These are phyloP conservation scores for Baryphthengus martii DNA, from an alignment of 2,113 vertebrate species.

Conservation along the genomic window DNA sequence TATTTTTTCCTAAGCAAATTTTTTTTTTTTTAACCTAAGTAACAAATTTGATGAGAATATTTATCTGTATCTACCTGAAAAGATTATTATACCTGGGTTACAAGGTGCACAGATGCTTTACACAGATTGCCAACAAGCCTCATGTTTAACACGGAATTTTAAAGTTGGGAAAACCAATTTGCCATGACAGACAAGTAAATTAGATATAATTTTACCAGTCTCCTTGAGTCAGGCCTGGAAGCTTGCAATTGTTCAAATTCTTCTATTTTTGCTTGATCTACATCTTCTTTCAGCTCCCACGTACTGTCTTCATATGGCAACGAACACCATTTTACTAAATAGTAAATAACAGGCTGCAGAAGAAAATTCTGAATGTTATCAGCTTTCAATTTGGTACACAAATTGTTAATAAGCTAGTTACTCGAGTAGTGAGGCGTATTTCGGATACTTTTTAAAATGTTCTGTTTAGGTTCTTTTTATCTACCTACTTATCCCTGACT, in stretches of 20 bases:
- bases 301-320: constrained; percentile 98
- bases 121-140: neutral
- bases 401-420: constrained; percentile 5
- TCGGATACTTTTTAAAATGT: neutral
- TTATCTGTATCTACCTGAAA: neutral
- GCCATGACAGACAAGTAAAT: constrained; percentile 39
- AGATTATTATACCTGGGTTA: neutral
- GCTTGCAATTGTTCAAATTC: constrained; percentile 97
- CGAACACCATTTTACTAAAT: constrained; percentile 99
- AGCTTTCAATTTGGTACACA: constrained; percentile 45
- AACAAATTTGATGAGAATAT: neutral
- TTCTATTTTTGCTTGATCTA: constrained; percentile 96
- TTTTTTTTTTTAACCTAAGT: neutral
- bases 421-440: neutral
- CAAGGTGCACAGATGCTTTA: neutral
- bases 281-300: constrained; percentile 97
- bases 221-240: constrained; percentile 85
- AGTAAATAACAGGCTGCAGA: constrained; percentile 95
- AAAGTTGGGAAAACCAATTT: neutral
- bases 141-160: neutral
- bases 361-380: constrained; percentile 54
- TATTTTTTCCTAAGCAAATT: neutral
- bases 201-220: constrained; percentile 80
- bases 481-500: neutral
- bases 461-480: neutral